Evolutionary conservation across 2,113 vertebrate species (phyloP), one percentile per base, ranked within the genome.

Genomic region (Abramis brama): DNA sequence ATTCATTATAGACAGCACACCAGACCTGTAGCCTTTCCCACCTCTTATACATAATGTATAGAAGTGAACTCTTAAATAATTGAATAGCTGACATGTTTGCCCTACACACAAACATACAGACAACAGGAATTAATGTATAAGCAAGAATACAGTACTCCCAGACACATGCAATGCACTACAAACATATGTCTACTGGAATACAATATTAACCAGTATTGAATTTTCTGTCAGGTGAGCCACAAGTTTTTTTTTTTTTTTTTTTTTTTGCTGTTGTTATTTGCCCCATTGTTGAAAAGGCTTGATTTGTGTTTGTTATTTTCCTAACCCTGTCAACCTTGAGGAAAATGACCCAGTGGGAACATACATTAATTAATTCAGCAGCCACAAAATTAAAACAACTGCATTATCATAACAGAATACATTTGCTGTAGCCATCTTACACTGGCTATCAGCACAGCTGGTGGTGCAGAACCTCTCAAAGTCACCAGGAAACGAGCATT

Each of bases 331-430:
- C 70, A 71, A 87, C 86, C 84, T 86, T 86, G 74, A 86, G 45
- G 11, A 79, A 79, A 68, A 45, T 74, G 70, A 62, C 33, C 39
- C 47, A 66, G n/a, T 71, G 76, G 17, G 50, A 68, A 47, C 73
- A 84, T 64, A 84, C 23, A 60, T 70, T 71, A 77, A 87, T 89
- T 80, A 81, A 87, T 86, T 89, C 86, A 77, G 84, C 84, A 89
- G 75, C 39, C 36, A 71, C 33, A 25, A 79, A 81, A 89, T 87
- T 86, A 86, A 87, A 89, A 83, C 68, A 76, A 43, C 83, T 55
- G 52, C 55, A 88, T 88, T 88, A 83, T 86, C 84, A 88, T 86
- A 88, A 83, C 79, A 79, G 87, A 79, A 86, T 78, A 79, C 13
- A 86, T 82, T 83, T 74, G 12, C 17, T 30, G 36, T 50, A 45